Base-by-base conservation (phyloP, 2,888 invertebrate species). In the Abscondita cerata region DNA sequence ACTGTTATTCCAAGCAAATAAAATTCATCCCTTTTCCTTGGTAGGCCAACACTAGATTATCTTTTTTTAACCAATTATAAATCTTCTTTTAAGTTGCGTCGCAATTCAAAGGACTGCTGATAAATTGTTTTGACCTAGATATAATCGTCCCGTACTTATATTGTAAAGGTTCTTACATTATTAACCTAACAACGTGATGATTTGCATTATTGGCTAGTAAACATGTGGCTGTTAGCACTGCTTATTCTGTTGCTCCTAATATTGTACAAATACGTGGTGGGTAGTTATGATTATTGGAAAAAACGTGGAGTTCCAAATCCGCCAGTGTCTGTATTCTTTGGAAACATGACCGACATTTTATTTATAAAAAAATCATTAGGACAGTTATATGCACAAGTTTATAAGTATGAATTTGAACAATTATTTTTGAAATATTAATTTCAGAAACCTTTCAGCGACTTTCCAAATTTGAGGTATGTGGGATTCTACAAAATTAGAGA, bases 401-500 rank as follows among this genome's bases (percentile, higher is more conserved):
- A 70, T 41, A 66, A 63, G 71, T 71, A 64, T 58, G 59, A 38
- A 41, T 25, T 44, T 4, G 15, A 18, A 18, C 31, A 4, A 1
- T 1, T 41, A 31, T 41, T 18, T 12, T 19, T 16, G 12, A 1
- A 56, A 60, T 55, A n/a, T 15, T 19, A 6, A 2, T 18, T 16
- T 12, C 1, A 8, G 3, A 9, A 12, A 12, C 6, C 2, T 47
- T 59, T 34, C 54, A 78, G 79, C 13, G 58, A 73, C 48, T 78
- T 74, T 58, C 65, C 73, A 19, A 69, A 73, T n/a, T 69, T 70
- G 25, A 71, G 75, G 8, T 75, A 78, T 38, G 75, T 79, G 19
- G 81, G 81, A 3, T 70, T 75, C 15, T 81, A 74, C 66, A 76
- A 75, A 66, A 62, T 73, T 2, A 58, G 67, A 5, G 64, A 68